A percentile compares a stretch with the other conserved stretches of the same genome.
phyloP scores from a whole-genome alignment of 2,888 invertebrate genomes.

The Autographa pulchrina region DNA sequence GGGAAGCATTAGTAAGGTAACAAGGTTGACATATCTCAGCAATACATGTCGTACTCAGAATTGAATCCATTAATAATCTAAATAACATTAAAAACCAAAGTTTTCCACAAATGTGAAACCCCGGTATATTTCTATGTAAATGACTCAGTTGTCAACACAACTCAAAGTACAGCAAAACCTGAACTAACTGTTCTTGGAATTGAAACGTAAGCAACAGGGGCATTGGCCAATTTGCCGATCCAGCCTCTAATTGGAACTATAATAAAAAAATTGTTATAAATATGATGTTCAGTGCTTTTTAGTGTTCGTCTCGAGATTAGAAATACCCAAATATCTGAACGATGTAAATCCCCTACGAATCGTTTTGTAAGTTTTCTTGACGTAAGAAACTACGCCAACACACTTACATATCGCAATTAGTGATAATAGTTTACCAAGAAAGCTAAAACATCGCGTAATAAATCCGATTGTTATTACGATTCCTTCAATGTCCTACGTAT shows the following conservation, averaged over 20 bases:
- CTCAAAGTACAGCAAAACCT: conserved; percentile 9
- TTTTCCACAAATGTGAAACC: conserved; percentile 34
- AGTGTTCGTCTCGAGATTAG: neutral
- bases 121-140: conserved; percentile 37
- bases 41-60: conserved; percentile 22
- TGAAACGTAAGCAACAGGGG: neutral
- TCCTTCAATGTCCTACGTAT: conserved; percentile 18
- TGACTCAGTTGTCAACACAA: conserved; percentile 32
- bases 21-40: conserved; percentile 26
- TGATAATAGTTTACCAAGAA: conserved; percentile 24
- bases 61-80: conserved; percentile 10
- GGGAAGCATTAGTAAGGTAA: conserved; percentile 34
- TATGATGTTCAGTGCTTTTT: neutral
- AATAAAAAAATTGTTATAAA: neutral
- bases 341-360: conserved; percentile 7
- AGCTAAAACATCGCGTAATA: conserved; percentile 11
- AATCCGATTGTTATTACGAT: conserved; percentile 13
- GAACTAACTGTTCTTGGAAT: neutral
- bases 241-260: neutral
- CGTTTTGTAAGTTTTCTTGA: conserved; percentile 16
- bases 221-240: too few relatives aligned
- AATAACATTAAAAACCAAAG: neutral
- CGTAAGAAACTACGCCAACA: neutral
- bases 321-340: neutral
- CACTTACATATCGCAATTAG: neutral